phyloP scores from a whole-genome alignment of 2,888 invertebrate species.

The Andrena chrysosceles region DNA sequence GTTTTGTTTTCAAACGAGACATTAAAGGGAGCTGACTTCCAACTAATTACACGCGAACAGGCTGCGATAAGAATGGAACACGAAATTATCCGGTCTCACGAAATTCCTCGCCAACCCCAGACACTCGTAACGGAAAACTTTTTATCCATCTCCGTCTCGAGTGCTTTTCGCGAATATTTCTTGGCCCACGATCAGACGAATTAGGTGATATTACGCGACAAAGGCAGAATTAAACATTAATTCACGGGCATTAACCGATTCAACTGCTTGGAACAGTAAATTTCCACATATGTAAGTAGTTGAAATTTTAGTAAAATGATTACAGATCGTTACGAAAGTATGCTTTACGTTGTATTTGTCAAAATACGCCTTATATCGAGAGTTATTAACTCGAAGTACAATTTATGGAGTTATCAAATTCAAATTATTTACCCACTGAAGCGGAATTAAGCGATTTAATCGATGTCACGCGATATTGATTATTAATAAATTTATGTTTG shows the following conservation, averaged over 20 bases:
- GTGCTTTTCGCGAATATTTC: slow-evolving; percentile 17
- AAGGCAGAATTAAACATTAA: neutral
- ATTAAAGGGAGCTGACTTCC: neutral
- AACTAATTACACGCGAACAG: slow-evolving; percentile 29
- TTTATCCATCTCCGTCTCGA: slow-evolving; percentile 2
- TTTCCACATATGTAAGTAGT: too few species aligned
- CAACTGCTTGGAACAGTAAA: too few species aligned
- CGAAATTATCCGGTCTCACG: slow-evolving; percentile 37
- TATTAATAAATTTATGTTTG: too few species aligned
- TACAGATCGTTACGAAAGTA: too few species aligned
- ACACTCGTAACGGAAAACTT: slow-evolving; percentile 24
- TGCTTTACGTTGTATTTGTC: too few species aligned
- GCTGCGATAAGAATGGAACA: slow-evolving; percentile 24
- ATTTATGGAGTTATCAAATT: too few species aligned
- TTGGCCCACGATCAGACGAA: slow-evolving; percentile 3
- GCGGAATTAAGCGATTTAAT: too few species aligned
- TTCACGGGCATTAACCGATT: neutral
- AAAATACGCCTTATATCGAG: too few species aligned
- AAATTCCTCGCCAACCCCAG: slow-evolving; percentile 22
- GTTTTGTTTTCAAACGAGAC: slow-evolving; percentile 19
- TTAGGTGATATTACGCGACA: neutral
- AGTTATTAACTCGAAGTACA: too few species aligned
- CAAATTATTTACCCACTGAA: too few species aligned
- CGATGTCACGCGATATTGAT: too few species aligned
- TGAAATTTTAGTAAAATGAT: too few species aligned